Percentiles rank a stretch among this genome's conserved stretches.
These are phyloP conservation scores for Varanus salvator DNA, from an alignment of 2,113 vertebrate species.

Conservation along the genomic window DNA sequence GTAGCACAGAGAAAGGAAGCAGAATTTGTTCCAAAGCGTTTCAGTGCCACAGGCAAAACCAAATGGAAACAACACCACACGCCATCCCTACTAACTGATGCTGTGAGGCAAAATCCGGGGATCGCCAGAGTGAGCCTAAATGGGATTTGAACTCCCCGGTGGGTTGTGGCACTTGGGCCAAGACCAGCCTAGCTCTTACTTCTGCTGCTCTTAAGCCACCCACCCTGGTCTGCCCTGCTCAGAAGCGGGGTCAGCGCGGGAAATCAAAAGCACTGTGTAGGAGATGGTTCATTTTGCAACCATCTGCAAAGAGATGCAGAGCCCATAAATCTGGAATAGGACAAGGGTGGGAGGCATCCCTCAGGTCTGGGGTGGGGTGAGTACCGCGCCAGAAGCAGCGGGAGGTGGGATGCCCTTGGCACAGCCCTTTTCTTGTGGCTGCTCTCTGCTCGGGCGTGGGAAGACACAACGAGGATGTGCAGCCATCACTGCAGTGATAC, in stretches of 20 bases:
- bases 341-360: no score
- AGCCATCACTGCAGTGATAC: slow-evolving; percentile 45
- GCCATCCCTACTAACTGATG: not conserved
- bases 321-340: not conserved
- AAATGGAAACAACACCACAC: not conserved
- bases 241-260: not conserved
- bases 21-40: not conserved
- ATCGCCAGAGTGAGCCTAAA: not conserved
- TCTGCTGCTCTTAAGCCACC: not conserved
- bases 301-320: not conserved
- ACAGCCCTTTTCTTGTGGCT: not conserved
- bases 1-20: not conserved
- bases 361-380: not conserved
- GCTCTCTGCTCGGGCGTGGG: slow-evolving; percentile 17
- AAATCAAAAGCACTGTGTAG: not conserved
- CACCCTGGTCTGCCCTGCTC: no score
- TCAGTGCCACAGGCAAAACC: not conserved
- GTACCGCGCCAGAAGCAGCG: not conserved
- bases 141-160: not conserved
- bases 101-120: not conserved
- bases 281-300: not conserved
- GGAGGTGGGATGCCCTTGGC: slow-evolving; percentile 32
- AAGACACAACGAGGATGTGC: slow-evolving; percentile 47
- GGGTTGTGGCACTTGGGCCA: not conserved
- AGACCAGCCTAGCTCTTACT: not conserved